phyloP scores from a whole-genome alignment of 2,888 invertebrate genomes.

The Drosophila kuntzei region DNA sequence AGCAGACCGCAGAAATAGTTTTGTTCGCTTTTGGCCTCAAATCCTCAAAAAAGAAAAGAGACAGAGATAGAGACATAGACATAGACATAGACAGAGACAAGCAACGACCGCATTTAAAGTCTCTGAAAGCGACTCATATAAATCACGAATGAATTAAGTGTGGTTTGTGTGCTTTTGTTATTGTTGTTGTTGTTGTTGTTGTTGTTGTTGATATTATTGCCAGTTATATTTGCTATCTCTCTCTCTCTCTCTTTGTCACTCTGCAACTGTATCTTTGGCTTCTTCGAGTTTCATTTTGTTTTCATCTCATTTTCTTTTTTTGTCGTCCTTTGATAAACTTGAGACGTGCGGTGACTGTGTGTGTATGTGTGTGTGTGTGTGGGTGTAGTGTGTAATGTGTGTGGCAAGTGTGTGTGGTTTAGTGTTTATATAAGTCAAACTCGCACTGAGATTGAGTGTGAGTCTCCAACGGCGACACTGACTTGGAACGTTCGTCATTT shows the following conservation, averaged over 20 bases:
- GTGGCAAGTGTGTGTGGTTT: slow-evolving; percentile 43
- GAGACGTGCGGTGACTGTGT: slow-evolving; percentile 70
- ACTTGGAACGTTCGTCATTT: slow-evolving; percentile 51
- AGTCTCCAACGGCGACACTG: slow-evolving; percentile 27
- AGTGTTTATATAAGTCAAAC: slow-evolving; percentile 70
- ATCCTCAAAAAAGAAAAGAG: slow-evolving; percentile 10
- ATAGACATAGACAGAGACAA: slow-evolving; percentile 20
- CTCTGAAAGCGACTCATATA: slow-evolving; percentile 75
- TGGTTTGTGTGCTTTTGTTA: slow-evolving; percentile 44
- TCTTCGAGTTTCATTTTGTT: slow-evolving; percentile 41
- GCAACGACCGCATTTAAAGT: slow-evolving; percentile 73
- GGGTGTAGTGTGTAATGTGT: slow-evolving; percentile 26
- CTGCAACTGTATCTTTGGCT: slow-evolving; percentile 16
- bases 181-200: slow-evolving; percentile 13
- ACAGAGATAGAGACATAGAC: neutral
- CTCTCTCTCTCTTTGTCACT: slow-evolving; percentile 3
- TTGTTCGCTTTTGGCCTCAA: slow-evolving; percentile 37
- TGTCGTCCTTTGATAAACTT: slow-evolving; percentile 74
- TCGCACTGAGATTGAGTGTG: slow-evolving; percentile 49
- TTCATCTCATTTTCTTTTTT: slow-evolving; percentile 22
- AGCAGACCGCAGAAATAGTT: slow-evolving; percentile 73
- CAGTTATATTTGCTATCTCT: slow-evolving; percentile 38
- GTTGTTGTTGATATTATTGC: slow-evolving; percentile 21
- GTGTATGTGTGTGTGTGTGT: slow-evolving; percentile 28
- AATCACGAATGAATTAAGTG: slow-evolving; percentile 83